phyloP scores from a whole-genome alignment of 2,113 vertebrate genomes.

The Eudyptes chrysolophus region DNA sequence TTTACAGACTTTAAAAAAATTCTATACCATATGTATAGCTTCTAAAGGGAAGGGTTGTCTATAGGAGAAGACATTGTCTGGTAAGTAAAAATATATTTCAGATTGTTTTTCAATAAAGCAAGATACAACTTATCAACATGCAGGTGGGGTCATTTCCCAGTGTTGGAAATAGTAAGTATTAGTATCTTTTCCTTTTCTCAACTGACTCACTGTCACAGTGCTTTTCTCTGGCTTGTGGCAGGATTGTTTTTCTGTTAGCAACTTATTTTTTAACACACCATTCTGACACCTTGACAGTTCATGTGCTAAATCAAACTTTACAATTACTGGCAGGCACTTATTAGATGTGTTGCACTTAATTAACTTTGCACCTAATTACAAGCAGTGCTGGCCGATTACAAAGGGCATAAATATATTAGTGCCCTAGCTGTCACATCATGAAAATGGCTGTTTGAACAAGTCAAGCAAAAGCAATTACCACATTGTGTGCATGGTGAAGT shows the following conservation, averaged over 20 bases:
- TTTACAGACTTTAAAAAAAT: background rate
- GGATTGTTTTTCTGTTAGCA: constrained; percentile 11
- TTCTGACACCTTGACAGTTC: constrained; percentile 62
- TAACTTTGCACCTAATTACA: constrained; percentile 73
- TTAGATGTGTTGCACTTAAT: constrained; percentile 75
- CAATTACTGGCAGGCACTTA: constrained; percentile 75
- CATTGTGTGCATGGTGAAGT: background rate
- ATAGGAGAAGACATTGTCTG: background rate
- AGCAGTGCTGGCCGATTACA: constrained; percentile 70
- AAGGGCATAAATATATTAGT: constrained; percentile 69
- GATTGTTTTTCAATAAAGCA: background rate
- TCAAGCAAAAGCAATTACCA: constrained; percentile 60
- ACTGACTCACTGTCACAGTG: background rate
- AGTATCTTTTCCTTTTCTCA: background rate
- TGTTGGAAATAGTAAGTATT: background rate
- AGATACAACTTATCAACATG: background rate
- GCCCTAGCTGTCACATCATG: constrained; percentile 52
- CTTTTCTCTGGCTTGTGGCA: background rate
- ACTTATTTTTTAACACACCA: constrained; percentile 37
- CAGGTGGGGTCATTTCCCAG: background rate
- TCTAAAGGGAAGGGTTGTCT: background rate
- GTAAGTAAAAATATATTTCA: background rate
- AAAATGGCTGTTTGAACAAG: constrained; percentile 52
- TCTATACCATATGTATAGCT: background rate
- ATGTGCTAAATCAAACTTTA: constrained; percentile 75